Conservation (phyloP, 2,113 vertebrate species). For the Rhabdornis inornatus region DNA sequence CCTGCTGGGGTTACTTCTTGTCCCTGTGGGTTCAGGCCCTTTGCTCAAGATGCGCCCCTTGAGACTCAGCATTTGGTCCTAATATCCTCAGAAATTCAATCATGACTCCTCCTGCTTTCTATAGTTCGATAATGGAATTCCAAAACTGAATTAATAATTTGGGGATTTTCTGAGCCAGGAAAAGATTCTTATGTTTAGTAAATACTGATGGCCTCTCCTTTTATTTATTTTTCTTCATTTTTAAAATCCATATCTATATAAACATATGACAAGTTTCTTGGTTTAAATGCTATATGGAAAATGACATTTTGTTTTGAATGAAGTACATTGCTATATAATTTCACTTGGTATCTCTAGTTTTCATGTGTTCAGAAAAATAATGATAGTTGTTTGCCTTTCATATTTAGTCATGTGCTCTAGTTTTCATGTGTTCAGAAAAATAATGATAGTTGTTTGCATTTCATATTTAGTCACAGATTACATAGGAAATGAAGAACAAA, state of each 20-base stretch:
- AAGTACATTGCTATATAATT: neutral
- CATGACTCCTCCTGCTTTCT: neutral
- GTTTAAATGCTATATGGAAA: neutral
- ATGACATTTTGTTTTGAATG: neutral
- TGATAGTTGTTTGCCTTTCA: neutral
- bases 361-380: neutral
- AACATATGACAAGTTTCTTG: neutral
- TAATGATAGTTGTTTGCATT: neutral
- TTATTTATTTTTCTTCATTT: neutral
- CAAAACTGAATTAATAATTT: neutral
- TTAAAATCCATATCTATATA: neutral
- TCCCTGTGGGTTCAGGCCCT: neutral
- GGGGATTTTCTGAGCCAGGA: neutral
- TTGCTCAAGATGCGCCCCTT: neutral
- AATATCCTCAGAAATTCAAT: neutral
- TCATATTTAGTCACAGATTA: neutral
- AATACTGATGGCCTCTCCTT: neutral
- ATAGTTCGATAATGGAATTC: neutral
- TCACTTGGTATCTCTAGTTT: neutral
- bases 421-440: neutral
- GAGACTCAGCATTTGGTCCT: neutral
- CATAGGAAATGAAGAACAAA: neutral
- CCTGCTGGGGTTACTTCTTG: neutral
- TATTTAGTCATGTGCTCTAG: neutral
- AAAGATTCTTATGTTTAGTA: neutral